Percentiles rank a stretch among this genome's conserved stretches.
Conservation (phyloP, 2,113 vertebrate genomes). For the Menura novaehollandiae region DNA sequence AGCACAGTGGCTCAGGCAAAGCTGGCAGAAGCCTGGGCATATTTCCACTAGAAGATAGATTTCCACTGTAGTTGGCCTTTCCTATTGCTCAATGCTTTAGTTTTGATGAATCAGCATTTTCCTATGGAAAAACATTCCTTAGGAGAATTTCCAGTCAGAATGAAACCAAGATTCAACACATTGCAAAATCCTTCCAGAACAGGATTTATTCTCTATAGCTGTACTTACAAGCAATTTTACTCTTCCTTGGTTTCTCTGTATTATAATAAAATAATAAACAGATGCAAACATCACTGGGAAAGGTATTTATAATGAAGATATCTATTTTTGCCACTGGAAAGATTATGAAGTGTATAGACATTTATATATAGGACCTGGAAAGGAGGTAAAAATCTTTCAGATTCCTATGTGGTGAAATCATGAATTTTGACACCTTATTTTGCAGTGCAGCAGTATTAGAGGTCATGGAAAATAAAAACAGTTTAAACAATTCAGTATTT, state of each 20-base stretch:
- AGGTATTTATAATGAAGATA: background rate
- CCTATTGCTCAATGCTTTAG: background rate
- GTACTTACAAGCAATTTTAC: background rate
- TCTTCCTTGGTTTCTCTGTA: background rate
- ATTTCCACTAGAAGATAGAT: background rate
- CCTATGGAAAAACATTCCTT: slow-evolving; percentile 52
- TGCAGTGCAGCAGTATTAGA: background rate
- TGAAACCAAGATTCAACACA: background rate
- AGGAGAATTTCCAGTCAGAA: slow-evolving; percentile 34
- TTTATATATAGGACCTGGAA: background rate
- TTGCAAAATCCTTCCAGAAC: background rate
- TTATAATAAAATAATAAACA: background rate
- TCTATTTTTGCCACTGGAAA: background rate
- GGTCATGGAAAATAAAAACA: background rate
- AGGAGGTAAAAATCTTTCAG: background rate
- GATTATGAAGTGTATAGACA: background rate
- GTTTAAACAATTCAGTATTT: slow-evolving; percentile 7
- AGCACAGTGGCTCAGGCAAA: background rate
- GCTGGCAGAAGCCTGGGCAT: background rate
- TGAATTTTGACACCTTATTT: background rate
- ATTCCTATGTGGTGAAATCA: background rate
- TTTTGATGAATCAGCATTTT: slow-evolving; percentile 39
- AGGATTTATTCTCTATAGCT: background rate
- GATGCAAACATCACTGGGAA: background rate
- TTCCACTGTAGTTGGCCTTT: slow-evolving; percentile 7